A percentile compares a stretch with the other conserved stretches of the same genome.
Evolutionary conservation across 2,797 vertebrate genomes (phyloP).

Genomic region (Enteromius argenteus): DNA sequence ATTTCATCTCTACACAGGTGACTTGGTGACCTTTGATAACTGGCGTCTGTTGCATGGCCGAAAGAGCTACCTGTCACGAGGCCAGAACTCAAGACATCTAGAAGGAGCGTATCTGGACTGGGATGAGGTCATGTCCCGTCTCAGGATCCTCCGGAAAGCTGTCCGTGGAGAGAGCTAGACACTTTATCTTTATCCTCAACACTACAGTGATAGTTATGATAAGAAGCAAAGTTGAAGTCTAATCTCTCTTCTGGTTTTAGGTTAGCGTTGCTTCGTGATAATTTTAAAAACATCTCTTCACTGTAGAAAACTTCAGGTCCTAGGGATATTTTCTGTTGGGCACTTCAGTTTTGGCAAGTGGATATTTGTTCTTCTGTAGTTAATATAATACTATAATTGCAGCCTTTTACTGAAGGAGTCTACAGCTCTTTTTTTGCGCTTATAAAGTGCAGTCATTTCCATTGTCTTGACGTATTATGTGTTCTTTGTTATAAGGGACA

Average conservation of each 20-base stretch:
- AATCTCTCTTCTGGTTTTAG: background rate
- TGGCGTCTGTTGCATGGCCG: slow-evolving; percentile 91
- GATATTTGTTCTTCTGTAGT: background rate
- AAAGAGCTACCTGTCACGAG: slow-evolving; percentile 73
- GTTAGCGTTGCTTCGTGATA: background rate
- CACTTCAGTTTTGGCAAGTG: background rate
- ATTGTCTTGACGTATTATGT: background rate
- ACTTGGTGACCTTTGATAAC: slow-evolving; percentile 93
- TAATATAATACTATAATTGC: background rate
- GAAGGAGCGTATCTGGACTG: slow-evolving; percentile 95
- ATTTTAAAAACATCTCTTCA: background rate
- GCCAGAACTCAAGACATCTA: slow-evolving; percentile 78
- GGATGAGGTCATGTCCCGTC: slow-evolving; percentile 94
- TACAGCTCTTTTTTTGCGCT: background rate
- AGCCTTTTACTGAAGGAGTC: background rate
- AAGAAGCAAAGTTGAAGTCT: slow-evolving; percentile 8
- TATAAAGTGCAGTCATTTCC: background rate
- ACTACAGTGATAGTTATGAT: slow-evolving; percentile 17
- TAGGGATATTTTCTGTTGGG: no score
- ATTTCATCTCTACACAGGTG: slow-evolving; percentile 76
- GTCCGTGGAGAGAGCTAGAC: slow-evolving; percentile 67
- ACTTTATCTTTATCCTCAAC: background rate
- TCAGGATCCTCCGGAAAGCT: slow-evolving; percentile 79
- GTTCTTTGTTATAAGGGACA: background rate
- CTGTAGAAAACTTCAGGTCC: background rate